These are phyloP conservation scores for Plebejus argus DNA, from an alignment of 2,888 invertebrate genomes.

Conservation along the genomic window DNA sequence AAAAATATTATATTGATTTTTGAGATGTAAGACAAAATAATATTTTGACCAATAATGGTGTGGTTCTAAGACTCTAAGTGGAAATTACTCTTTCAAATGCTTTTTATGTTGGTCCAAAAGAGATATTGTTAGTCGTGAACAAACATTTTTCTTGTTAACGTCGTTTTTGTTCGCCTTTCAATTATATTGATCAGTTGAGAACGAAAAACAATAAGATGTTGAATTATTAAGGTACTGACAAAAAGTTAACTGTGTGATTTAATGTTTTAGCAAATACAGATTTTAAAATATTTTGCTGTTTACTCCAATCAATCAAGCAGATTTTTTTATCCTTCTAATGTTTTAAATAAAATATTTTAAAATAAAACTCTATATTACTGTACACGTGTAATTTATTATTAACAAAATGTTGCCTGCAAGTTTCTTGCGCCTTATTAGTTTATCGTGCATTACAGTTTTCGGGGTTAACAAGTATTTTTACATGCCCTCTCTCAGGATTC, in stretches of 20 bases:
- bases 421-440: too few species aligned
- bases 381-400: too few species aligned
- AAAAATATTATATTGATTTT: too few species aligned
- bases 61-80: not conserved
- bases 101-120: not conserved
- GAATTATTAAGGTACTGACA: not conserved
- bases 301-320: too few species aligned
- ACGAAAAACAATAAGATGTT: not conserved
- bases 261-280: not conserved
- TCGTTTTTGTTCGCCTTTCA: not conserved
- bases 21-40: too few species aligned
- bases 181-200: slow-evolving; percentile 8
- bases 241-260: not conserved
- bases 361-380: too few species aligned
- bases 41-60: not conserved
- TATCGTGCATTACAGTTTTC: too few species aligned
- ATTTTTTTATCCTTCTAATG: too few species aligned
- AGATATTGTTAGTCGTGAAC: slow-evolving; percentile 13
- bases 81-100: not conserved
- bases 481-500: too few species aligned
- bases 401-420: too few species aligned
- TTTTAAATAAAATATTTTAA: too few species aligned
- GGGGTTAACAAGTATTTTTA: too few species aligned
- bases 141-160: not conserved
- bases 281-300: not conserved